Base-by-base conservation (phyloP, 2,888 invertebrate species). In the Rhamphomyia laevipes region DNA sequence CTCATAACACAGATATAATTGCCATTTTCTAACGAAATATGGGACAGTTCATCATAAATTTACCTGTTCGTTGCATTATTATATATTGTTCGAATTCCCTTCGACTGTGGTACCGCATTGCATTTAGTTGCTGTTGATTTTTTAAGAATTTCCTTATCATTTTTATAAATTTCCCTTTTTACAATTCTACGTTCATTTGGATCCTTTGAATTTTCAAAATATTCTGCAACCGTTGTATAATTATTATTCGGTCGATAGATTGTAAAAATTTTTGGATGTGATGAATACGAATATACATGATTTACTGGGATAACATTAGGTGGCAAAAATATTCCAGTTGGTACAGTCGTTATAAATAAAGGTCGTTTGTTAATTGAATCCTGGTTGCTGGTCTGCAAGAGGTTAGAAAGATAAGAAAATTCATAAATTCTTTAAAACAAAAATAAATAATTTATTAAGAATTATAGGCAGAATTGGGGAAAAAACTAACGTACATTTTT, bases 331-430 rank as follows among this genome's bases (percentile, higher is more conserved):
- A 81, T 79, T 3, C 89, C 89, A 46, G 78, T 79, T 58, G 82
- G 84, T 41, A 89, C 89, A 0, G 87, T 87, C 11, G 86, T 87
- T 55, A 88, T 80, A 63, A 89, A 89, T 11, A 86, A 78, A 51
- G 79, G 80, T 51, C 74, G 70, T 44, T 69, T 71, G 48, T 59
- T 55, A 45, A 58, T 47, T 48, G 54, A 48, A 35, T 61, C 61
- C 27, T 60, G 58, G 50, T 56, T 59, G 50, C 60, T 60, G 38
- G 57, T 61, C 23, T 27, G 23, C 9, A 27, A 27, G 5, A 13
- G n/a, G 7, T 5, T 35, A 35, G 35, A 13, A 35, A n/a, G 13
- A 35, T 35, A 35, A 21, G 1, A 18, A 18, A 18, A 40, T 16
- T 18, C 11, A 5, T 11, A 40, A 40, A 11, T 40, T 18, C 2